Base-by-base conservation (phyloP, 2,888 invertebrate species). In the Idaea straminata region DNA sequence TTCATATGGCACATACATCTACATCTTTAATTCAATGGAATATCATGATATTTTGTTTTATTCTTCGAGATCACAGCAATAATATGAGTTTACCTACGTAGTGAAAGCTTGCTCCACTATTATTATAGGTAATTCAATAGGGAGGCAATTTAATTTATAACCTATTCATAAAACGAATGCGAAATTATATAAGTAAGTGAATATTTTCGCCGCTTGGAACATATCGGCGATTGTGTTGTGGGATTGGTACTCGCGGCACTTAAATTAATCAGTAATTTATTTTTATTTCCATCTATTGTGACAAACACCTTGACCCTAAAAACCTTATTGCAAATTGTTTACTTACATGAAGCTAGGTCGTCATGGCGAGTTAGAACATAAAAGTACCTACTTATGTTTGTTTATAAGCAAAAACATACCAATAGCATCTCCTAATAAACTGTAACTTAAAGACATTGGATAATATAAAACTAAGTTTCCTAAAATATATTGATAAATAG, bases 341-440 rank as follows among this genome's bases (percentile, higher is more conserved):
- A 68, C 70, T 68, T 70, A 68, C 69, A 68, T 67, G 70, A 68
- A 71, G 66, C 63, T 67, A 66, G 25, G 25, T 25, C 63, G 64
- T 66, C 70, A 72, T 72, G 69, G 69, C 63, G 74, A 76, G 77
- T 71, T 70, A 60, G 67, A 72, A 72, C 68, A 72, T 65, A 68
- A 10, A n/a, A n/a, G n/a, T n/a, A n/a, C n/a, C n/a, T n/a, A n/a
- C 4, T 13, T 38, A 38, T 38, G 4, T 38, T 38, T 5, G 38
- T 36, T 36, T n/a, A n/a, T n/a, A n/a, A n/a, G n/a, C n/a, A 36
- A 36, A 36, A 36, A 7, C 47, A 7, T 13, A 47, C 4, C 13
- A 10, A 13, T 47, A 6, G 47, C 47, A 47, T 13, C 47, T 47
- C 10, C 6, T 47, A 47, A 7, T 47, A 47, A 47, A 47, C 47